A percentile compares a stretch with the other conserved stretches of the same genome.
Conservation (phyloP, 2,113 vertebrate species). For the Lonchura striata region DNA sequence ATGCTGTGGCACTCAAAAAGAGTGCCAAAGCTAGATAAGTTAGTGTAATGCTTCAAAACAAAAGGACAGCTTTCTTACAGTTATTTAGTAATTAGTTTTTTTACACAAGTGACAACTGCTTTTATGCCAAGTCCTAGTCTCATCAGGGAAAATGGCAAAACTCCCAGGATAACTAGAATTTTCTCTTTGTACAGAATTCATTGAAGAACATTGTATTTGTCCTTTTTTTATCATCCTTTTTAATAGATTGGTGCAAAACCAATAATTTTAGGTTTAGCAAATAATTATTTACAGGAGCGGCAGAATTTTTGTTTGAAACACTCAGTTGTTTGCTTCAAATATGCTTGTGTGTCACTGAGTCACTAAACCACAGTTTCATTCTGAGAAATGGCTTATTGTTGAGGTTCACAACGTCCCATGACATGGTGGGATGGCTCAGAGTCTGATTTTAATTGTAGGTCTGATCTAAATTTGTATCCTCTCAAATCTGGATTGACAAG, state of each 20-base stretch:
- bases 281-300: slow-evolving; percentile 26
- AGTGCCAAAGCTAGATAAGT: background rate
- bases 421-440: background rate
- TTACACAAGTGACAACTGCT: slow-evolving; percentile 6
- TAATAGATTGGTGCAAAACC: background rate
- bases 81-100: slow-evolving; percentile 12
- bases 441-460: background rate
- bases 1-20: background rate
- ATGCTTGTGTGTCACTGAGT: slow-evolving; percentile 47
- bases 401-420: slow-evolving; percentile 9
- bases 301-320: slow-evolving; percentile 26
- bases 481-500: background rate
- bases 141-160: slow-evolving; percentile 40
- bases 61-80: background rate
- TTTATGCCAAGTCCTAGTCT: slow-evolving; percentile 8
- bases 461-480: background rate
- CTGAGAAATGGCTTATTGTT: slow-evolving; percentile 50
- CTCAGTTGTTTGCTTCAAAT: slow-evolving; percentile 43
- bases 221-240: background rate
- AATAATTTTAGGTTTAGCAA: slow-evolving; percentile 31
- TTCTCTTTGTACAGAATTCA: background rate
- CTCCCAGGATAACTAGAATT: slow-evolving; percentile 26
- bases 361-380: slow-evolving; percentile 54
- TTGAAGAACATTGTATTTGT: slow-evolving; percentile 24
- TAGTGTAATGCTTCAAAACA: background rate